A percentile compares a stretch with the other conserved stretches of the same genome.
These are phyloP conservation scores for Chamaea fasciata DNA, from an alignment of 2,113 vertebrate species.

Conservation along the genomic window DNA sequence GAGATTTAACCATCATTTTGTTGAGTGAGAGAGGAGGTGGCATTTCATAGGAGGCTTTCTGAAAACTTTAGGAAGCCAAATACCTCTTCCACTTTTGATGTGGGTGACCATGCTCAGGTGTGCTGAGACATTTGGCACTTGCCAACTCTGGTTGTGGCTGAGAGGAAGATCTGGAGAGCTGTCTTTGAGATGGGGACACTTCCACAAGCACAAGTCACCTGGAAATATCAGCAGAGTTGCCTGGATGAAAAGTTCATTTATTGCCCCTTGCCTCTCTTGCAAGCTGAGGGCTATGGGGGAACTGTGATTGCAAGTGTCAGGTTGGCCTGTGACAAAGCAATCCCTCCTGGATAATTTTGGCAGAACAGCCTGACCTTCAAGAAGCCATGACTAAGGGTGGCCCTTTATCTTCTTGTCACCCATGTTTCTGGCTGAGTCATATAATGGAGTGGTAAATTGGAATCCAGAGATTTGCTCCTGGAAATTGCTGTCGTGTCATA, in stretches of 20 bases:
- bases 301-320: not conserved
- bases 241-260: not conserved
- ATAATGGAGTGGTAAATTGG: not conserved
- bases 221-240: not conserved
- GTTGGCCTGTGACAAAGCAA: not conserved
- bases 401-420: not conserved
- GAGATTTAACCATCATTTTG: not conserved
- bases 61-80: not conserved
- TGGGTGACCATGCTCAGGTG: not conserved
- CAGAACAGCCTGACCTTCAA: slow-evolving; percentile 11
- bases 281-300: not conserved
- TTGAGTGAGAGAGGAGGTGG: not conserved
- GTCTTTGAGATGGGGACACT: not conserved
- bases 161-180: not conserved
- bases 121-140: not conserved
- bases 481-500: not conserved
- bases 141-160: no score
- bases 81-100: not conserved
- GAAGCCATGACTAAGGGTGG: not conserved
- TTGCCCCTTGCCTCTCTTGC: not conserved
- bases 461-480: not conserved
- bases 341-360: not conserved
- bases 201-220: not conserved
- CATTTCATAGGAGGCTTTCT: not conserved
- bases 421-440: not conserved